phyloP scores from a whole-genome alignment of 2,888 invertebrate species.

The Ichneumon xanthorius region DNA sequence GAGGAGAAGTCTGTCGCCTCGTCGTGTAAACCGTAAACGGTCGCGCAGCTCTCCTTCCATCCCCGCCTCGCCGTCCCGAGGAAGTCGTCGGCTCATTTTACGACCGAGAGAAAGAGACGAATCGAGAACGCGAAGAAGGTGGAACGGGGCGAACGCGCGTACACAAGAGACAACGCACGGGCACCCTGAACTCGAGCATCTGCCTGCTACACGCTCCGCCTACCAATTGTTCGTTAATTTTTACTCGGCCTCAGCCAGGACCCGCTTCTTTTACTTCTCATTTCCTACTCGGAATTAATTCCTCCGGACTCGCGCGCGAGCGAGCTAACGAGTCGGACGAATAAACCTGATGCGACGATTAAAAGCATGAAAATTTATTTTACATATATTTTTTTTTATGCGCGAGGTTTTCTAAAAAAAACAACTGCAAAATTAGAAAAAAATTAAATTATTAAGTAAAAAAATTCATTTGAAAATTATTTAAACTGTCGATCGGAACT shows the following conservation, averaged over 20 bases:
- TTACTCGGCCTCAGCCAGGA: conserved; percentile 55
- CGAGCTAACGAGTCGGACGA: background rate
- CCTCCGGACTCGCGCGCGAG: background rate
- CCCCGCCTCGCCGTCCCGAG: background rate
- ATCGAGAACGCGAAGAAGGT: conserved; percentile 6
- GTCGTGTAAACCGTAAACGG: conserved; percentile 31
- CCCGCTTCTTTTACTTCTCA: conserved; percentile 4
- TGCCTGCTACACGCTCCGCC: conserved; percentile 66
- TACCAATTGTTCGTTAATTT: conserved; percentile 71
- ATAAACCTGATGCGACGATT: too few relatives aligned
- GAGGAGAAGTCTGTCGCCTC: background rate
- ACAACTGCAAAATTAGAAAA: too few relatives aligned
- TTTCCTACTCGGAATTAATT: conserved; percentile 23
- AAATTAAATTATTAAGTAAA: too few relatives aligned
- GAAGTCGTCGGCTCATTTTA: conserved; percentile 15
- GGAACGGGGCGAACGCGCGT: conserved; percentile 1
- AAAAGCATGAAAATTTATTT: too few relatives aligned
- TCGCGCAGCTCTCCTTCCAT: background rate
- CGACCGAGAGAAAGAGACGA: conserved; percentile 2
- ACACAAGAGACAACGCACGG: conserved; percentile 7
- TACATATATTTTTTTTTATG: too few relatives aligned
- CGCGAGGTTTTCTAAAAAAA: too few relatives aligned
- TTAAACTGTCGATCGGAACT: too few relatives aligned
- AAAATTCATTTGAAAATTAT: too few relatives aligned
- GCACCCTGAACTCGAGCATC: conserved; percentile 62